A percentile compares a stretch with the other conserved stretches of the same genome.
Conservation (phyloP, 2,113 vertebrate species). For the Hippocampus guttulatus region DNA sequence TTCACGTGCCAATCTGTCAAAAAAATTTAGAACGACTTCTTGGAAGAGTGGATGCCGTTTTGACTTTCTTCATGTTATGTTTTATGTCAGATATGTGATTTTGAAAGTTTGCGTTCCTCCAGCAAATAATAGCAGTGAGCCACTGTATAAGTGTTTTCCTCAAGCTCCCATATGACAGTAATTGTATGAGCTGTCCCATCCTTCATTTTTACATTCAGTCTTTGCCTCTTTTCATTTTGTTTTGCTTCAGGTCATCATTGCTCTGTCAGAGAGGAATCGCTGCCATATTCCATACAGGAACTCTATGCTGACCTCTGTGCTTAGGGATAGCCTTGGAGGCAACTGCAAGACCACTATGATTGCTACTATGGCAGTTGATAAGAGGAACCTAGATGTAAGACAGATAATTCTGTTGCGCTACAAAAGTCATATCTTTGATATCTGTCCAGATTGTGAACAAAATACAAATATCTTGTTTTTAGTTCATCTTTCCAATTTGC, state of each 20-base stretch:
- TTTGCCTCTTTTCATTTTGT: background rate
- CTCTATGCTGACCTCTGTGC: slow-evolving; percentile 96
- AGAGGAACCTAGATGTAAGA: slow-evolving; percentile 79
- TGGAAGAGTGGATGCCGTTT: background rate
- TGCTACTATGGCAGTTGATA: slow-evolving; percentile 85
- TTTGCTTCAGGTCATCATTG: slow-evolving; percentile 85
- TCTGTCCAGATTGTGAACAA: background rate
- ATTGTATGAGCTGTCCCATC: slow-evolving; percentile 2
- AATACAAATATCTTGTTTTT: background rate
- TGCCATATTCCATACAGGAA: slow-evolving; percentile 94
- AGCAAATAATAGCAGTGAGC: background rate
- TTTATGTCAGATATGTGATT: background rate
- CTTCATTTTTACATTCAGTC: background rate
- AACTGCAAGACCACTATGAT: slow-evolving; percentile 99
- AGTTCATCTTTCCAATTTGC: background rate
- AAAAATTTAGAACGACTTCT: no score
- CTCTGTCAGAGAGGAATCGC: slow-evolving; percentile 89
- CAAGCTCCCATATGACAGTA: background rate
- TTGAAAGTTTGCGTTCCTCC: background rate
- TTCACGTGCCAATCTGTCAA: no score
- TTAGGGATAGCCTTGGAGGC: slow-evolving; percentile 93
- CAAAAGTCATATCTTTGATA: background rate
- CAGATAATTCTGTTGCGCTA: background rate
- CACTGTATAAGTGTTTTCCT: background rate
- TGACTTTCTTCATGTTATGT: background rate